These are phyloP conservation scores for Cheilosia vulpina DNA, from an alignment of 2,888 invertebrate genomes.

Conservation along the genomic window DNA sequence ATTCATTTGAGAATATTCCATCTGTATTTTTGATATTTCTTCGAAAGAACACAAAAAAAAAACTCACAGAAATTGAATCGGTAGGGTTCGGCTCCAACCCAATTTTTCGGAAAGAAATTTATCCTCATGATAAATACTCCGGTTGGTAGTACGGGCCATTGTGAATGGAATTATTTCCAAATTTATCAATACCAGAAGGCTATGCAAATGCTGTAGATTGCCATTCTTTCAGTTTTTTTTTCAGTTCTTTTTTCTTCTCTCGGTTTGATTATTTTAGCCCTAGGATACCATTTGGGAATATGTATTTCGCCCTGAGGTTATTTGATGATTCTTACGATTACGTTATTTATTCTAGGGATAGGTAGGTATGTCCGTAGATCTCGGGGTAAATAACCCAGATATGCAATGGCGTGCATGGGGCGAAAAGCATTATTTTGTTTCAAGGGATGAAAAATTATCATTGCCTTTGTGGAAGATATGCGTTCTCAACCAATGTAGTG, in stretches of 20 bases:
- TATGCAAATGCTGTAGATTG: conserved; percentile 64
- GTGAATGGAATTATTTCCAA: conserved; percentile 56
- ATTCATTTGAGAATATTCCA: conserved; percentile 69
- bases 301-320: conserved; percentile 61
- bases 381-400: not conserved
- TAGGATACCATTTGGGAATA: conserved; percentile 63
- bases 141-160: conserved; percentile 44
- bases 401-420: not conserved
- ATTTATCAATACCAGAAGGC: conserved; percentile 32
- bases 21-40: conserved; percentile 39
- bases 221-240: conserved; percentile 59
- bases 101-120: conserved; percentile 23
- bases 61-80: conserved; percentile 10
- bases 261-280: conserved; percentile 19
- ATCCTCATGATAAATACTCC: conserved; percentile 50
- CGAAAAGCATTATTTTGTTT: not conserved
- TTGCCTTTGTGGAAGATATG: no score
- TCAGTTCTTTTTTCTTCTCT: not conserved
- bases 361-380: conserved; percentile 1
- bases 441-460: not conserved
- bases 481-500: no score
- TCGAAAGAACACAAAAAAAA: conserved; percentile 17
- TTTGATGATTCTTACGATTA: conserved; percentile 64
- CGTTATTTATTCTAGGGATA: conserved; percentile 55
- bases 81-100: not conserved